These are phyloP conservation scores for Neoascia interrupta DNA, from an alignment of 2,888 invertebrate genomes.

Conservation along the genomic window DNA sequence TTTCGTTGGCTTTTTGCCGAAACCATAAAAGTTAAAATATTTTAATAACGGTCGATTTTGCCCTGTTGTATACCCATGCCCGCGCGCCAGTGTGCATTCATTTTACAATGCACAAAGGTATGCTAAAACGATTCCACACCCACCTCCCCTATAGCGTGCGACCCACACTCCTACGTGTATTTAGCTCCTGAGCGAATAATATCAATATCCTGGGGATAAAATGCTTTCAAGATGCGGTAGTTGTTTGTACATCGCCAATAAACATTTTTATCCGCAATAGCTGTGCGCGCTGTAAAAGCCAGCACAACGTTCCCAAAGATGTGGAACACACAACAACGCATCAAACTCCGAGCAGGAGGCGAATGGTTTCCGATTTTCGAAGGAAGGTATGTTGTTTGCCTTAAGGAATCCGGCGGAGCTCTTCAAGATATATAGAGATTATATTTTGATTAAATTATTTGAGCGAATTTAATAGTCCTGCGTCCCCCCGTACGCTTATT, in stretches of 20 bases:
- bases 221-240: slow-evolving; percentile 68
- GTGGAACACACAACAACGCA: slow-evolving; percentile 37
- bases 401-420: slow-evolving; percentile 32
- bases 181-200: slow-evolving; percentile 55
- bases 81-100: slow-evolving; percentile 72
- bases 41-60: slow-evolving; percentile 65
- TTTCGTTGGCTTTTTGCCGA: slow-evolving; percentile 30
- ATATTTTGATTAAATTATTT: slow-evolving; percentile 70
- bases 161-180: not conserved
- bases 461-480: slow-evolving; percentile 64
- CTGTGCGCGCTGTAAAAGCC: slow-evolving; percentile 56
- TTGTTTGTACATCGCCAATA: slow-evolving; percentile 68
- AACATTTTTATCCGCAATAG: slow-evolving; percentile 65
- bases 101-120: slow-evolving; percentile 79
- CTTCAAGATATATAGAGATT: slow-evolving; percentile 62
- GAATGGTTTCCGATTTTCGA: slow-evolving; percentile 49
- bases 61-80: slow-evolving; percentile 4
- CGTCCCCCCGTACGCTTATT: slow-evolving; percentile 60
- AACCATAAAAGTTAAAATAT: slow-evolving; percentile 69
- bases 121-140: slow-evolving; percentile 74
- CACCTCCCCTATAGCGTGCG: slow-evolving; percentile 21
- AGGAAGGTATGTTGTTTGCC: slow-evolving; percentile 62
- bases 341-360: slow-evolving; percentile 26
- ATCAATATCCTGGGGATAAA: slow-evolving; percentile 67
- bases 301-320: too few species aligned